A percentile compares a stretch with the other conserved stretches of the same genome.
phyloP scores from a whole-genome alignment of 2,888 invertebrate species.

The Lysandra bellargus region DNA sequence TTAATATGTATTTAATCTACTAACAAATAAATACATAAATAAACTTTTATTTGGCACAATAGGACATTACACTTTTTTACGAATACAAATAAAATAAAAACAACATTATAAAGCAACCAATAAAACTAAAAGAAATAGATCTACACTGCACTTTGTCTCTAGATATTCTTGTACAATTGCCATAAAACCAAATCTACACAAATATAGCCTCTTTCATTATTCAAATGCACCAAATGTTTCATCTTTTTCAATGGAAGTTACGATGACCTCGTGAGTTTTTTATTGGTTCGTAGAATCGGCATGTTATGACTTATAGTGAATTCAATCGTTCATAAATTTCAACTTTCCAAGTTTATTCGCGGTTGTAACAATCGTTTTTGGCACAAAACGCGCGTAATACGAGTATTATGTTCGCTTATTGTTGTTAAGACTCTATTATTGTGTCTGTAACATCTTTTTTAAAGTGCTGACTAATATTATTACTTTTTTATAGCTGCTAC shows the following conservation, averaged over 20 bases:
- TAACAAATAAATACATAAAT: too few species aligned
- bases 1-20: too few species aligned
- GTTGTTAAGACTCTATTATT: background rate
- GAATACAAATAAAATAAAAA: too few species aligned
- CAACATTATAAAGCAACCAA: too few species aligned
- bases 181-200: too few species aligned
- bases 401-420: constrained; percentile 35
- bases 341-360: constrained; percentile 8
- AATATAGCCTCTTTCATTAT: background rate
- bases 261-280: constrained; percentile 1
- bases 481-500: background rate
- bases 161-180: too few species aligned
- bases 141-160: too few species aligned
- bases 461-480: background rate
- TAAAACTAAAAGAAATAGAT: too few species aligned
- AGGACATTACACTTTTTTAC: too few species aligned
- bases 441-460: background rate
- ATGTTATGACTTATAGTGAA: background rate
- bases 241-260: background rate
- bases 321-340: constrained; percentile 4
- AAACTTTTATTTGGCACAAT: too few species aligned
- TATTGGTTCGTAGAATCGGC: background rate
- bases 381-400: background rate
- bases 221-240: background rate
- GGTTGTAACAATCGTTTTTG: background rate